phyloP scores from a whole-genome alignment of 23 tunicate genomes.

The Halocynthia roretzi region DNA sequence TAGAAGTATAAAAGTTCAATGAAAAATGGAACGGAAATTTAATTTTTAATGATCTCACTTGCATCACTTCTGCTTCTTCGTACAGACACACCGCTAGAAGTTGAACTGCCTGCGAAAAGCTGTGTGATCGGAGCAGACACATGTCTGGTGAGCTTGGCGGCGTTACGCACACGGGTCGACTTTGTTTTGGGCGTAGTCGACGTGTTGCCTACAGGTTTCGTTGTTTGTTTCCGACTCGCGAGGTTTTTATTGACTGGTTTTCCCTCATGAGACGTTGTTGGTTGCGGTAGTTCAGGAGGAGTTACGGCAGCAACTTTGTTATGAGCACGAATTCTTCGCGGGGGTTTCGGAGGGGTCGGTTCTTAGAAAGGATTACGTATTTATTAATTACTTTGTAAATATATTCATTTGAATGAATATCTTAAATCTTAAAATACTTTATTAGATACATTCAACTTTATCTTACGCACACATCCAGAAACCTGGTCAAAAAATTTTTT shows the following conservation, averaged over 20 bases:
- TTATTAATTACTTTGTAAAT: neutral
- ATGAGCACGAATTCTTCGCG: neutral
- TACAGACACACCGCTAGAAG: neutral
- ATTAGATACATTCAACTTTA: no score
- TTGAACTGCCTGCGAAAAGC: neutral
- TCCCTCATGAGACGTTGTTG: neutral
- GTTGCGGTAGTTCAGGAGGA: neutral
- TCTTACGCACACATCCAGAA: no score
- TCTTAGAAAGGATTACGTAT: neutral
- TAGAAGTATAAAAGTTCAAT: neutral
- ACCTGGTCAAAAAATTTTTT: no score
- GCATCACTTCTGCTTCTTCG: conserved; percentile 36
- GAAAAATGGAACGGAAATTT: neutral
- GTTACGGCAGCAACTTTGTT: neutral
- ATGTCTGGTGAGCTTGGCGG: neutral
- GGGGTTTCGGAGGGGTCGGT: neutral
- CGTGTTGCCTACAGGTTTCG: neutral
- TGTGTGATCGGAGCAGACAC: conserved; percentile 19
- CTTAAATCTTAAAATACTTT: no score
- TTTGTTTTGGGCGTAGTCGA: conserved; percentile 14
- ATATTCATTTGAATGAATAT: no score
- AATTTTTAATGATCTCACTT: conserved; percentile 1
- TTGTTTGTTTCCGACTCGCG: conserved; percentile 1
- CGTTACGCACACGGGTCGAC: neutral
- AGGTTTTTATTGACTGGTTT: neutral